Evolutionary conservation across 2,888 invertebrate genomes (phyloP).

Genomic region (Meganola albula): DNA sequence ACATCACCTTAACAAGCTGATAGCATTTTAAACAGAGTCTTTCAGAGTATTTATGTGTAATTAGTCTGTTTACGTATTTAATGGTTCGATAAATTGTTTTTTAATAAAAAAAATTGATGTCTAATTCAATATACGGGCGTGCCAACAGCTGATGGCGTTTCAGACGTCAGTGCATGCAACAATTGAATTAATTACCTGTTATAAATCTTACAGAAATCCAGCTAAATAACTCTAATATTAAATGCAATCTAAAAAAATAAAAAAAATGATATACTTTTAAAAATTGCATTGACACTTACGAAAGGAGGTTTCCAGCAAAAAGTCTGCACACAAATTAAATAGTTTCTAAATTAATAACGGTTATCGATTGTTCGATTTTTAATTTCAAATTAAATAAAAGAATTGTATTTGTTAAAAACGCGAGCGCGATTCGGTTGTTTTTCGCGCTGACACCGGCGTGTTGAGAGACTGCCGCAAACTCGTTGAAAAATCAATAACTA

Average conservation of each 20-base stretch:
- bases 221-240: conserved; percentile 33
- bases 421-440: conserved; percentile 64
- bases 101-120: too few relatives aligned
- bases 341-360: conserved; percentile 24
- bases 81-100: too few relatives aligned
- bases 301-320: conserved; percentile 56
- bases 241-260: conserved; percentile 45
- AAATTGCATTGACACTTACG: conserved; percentile 65
- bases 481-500: conserved; percentile 70
- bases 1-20: too few relatives aligned
- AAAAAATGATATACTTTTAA: conserved; percentile 32
- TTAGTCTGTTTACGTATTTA: too few relatives aligned
- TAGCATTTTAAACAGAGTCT: too few relatives aligned
- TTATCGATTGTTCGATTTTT: conserved; percentile 16
- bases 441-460: conserved; percentile 73
- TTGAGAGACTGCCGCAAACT: conserved; percentile 72
- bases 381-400: conserved; percentile 40
- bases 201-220: conserved; percentile 20
- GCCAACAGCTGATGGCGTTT: conserved; percentile 56
- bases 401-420: conserved; percentile 48
- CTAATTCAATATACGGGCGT: conserved; percentile 33
- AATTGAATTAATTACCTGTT: conserved; percentile 12
- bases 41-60: too few relatives aligned
- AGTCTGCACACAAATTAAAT: conserved; percentile 45
- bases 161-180: conserved; percentile 15